Percentiles rank a stretch among this genome's conserved stretches.
Conservation (phyloP, 2,797 vertebrate genomes). For the Capromys pilorides region DNA sequence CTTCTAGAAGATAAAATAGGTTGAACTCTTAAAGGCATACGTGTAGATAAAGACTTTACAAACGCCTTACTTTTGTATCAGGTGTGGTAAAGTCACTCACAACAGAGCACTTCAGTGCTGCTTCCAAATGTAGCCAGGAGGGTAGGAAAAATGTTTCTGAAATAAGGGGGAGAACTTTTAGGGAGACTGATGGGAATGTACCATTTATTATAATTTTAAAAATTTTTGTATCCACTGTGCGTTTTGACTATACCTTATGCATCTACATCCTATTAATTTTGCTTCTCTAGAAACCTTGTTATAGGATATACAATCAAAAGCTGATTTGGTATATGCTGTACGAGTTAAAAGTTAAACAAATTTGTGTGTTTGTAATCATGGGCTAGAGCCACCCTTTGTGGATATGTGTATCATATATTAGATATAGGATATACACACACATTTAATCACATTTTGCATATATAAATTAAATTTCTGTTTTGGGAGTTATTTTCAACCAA, state of each 20-base stretch:
- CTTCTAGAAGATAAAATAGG: background rate
- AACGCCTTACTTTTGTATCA: background rate
- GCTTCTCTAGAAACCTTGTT: background rate
- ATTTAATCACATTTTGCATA: background rate
- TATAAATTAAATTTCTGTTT: background rate
- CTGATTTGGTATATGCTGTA: background rate
- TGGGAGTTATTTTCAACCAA: background rate
- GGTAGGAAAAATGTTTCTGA: background rate
- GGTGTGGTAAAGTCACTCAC: background rate
- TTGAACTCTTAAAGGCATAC: background rate
- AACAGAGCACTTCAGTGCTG: background rate
- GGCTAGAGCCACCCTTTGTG: background rate
- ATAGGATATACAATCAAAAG: background rate
- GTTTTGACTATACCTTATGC: background rate
- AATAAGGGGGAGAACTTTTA: background rate
- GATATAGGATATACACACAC: background rate
- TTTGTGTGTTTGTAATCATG: background rate
- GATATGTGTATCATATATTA: background rate
- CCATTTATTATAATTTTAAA: background rate
- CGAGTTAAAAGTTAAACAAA: background rate
- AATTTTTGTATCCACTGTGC: background rate
- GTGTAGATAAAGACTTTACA: background rate
- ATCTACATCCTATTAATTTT: background rate
- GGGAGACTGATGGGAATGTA: background rate
- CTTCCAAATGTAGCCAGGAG: background rate